These are phyloP conservation scores for Rhinogobio ventralis DNA, from an alignment of 2,797 vertebrate species.

Conservation along the genomic window DNA sequence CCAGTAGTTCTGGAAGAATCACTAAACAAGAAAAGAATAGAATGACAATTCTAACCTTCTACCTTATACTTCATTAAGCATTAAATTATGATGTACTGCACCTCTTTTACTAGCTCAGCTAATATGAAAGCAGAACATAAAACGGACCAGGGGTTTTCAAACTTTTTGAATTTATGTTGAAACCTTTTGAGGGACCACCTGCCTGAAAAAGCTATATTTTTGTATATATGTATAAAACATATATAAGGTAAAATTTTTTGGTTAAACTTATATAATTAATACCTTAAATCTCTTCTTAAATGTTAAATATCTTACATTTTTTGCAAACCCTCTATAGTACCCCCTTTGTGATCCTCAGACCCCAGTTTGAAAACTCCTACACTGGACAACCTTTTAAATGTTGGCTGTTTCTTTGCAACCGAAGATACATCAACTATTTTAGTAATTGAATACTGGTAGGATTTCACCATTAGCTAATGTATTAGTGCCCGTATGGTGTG, in stretches of 20 bases:
- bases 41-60: background rate
- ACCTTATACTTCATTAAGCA: background rate
- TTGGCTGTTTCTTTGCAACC: background rate
- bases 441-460: background rate
- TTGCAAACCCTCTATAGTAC: too few species aligned
- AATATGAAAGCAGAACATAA: background rate
- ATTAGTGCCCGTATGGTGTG: background rate
- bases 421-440: background rate
- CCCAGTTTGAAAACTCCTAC: background rate
- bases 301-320: background rate
- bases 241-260: too few species aligned
- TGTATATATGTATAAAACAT: background rate
- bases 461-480: background rate
- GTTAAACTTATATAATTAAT: background rate
- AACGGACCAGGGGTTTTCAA: background rate
- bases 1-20: background rate
- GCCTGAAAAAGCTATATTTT: background rate
- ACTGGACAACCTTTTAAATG: background rate
- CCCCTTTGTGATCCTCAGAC: background rate
- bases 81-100: background rate
- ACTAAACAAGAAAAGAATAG: background rate
- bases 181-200: background rate
- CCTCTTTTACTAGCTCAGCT: conserved; percentile 1
- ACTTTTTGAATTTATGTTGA: background rate
- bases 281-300: background rate